Conservation (phyloP, 53 echinoderm and acorn worm species). For the Holothuria scabra region DNA sequence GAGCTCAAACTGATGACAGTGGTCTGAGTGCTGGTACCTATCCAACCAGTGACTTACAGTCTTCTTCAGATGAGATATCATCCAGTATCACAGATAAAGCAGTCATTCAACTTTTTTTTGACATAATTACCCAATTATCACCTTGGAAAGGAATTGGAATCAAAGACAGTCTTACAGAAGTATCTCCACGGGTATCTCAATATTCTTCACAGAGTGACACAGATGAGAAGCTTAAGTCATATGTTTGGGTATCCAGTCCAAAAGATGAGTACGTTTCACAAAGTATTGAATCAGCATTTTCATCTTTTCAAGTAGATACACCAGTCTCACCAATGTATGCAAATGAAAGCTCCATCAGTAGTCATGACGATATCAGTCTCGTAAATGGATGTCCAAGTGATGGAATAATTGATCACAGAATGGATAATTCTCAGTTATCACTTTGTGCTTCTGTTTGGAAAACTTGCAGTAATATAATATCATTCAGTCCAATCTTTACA, state of each 20-base stretch:
- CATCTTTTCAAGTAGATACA: not conserved
- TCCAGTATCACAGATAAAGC: conserved; percentile 25
- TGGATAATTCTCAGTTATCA: conserved; percentile 11
- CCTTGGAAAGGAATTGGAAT: conserved; percentile 44
- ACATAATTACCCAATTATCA: conserved; percentile 65
- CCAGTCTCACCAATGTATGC: conserved; percentile 10
- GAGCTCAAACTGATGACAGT: conserved; percentile 73
- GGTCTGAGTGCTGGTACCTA: conserved; percentile 59
- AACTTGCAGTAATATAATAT: conserved; percentile 73
- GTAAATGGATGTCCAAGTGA: not conserved
- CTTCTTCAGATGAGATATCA: conserved; percentile 40
- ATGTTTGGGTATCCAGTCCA: conserved; percentile 57
- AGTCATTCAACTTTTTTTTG: conserved; percentile 61
- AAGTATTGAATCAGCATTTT: conserved; percentile 48
- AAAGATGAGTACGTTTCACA: conserved; percentile 54
- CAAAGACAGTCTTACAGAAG: not conserved
- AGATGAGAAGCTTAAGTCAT: conserved; percentile 59
- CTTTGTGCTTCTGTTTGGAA: conserved; percentile 86
- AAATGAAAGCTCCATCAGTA: not conserved
- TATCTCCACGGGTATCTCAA: conserved; percentile 4
- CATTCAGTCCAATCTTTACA: conserved; percentile 67
- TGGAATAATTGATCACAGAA: not conserved
- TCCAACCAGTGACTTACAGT: conserved; percentile 21
- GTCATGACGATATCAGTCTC: not conserved
- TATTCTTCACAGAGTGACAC: conserved; percentile 32